Evolutionary conservation across 2,797 vertebrate genomes (phyloP).

Genomic region (Mormyrus hasselquistii): DNA sequence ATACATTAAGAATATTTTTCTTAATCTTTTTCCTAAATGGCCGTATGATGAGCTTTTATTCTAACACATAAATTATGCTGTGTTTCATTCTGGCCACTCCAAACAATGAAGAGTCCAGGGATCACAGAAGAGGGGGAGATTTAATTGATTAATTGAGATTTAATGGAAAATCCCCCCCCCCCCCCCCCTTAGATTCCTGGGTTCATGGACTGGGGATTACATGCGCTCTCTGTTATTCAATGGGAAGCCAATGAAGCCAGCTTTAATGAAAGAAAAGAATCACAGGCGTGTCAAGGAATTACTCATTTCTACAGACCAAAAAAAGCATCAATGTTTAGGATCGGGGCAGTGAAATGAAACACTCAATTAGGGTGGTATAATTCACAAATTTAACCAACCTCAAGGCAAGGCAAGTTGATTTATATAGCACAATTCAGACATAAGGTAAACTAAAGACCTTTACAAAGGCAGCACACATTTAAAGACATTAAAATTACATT

Average conservation of each 20-base stretch:
- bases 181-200: background rate
- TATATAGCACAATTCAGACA: background rate
- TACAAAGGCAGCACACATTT: background rate
- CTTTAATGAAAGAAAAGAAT: background rate
- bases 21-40: background rate
- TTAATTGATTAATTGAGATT: conserved; percentile 8
- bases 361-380: background rate
- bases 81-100: background rate
- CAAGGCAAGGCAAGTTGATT: background rate
- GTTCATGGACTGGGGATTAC: background rate
- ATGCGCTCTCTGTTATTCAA: background rate
- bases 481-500: background rate
- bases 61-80: background rate
- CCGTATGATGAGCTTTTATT: background rate
- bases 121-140: background rate
- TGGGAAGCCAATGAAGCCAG: background rate
- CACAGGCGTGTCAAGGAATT: background rate
- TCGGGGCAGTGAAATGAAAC: background rate
- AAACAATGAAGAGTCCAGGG: background rate
- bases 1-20: conserved; percentile 5
- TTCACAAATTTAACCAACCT: background rate
- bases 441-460: background rate
- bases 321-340: background rate
- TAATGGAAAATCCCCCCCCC: background rate
- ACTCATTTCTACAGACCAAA: background rate